Percentiles rank a stretch among this genome's conserved stretches.
These are phyloP conservation scores for Aleiodes sp. DNA, from an alignment of 1,140 invertebrate genomes.

Conservation along the genomic window DNA sequence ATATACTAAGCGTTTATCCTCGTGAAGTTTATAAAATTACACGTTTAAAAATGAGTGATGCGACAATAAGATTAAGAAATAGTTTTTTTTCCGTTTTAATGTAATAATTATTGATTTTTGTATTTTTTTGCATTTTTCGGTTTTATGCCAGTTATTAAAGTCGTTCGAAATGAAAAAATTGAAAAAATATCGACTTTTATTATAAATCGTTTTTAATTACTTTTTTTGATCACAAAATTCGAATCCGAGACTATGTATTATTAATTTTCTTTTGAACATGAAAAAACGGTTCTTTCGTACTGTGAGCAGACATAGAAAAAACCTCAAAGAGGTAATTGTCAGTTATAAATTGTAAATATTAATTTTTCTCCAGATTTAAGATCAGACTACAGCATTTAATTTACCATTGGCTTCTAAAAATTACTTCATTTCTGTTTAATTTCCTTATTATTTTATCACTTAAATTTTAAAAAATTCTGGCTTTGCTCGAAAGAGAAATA, in stretches of 20 bases:
- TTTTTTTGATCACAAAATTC: conserved; percentile 4
- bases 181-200: conserved; percentile 14
- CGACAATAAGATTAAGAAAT: conserved; percentile 4
- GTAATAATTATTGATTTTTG: background rate
- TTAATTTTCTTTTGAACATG: background rate
- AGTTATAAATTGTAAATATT: conserved; percentile 13
- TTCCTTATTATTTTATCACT: background rate
- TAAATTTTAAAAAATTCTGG: conserved; percentile 16
- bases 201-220: background rate
- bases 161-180: background rate
- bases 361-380: background rate
- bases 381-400: background rate
- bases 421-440: background rate
- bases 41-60: conserved; percentile 21
- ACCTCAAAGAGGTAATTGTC: conserved; percentile 13
- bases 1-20: conserved; percentile 30
- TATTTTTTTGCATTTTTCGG: background rate
- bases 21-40: conserved; percentile 28
- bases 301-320: conserved; percentile 12
- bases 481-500: conserved; percentile 35
- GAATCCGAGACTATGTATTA: conserved; percentile 8
- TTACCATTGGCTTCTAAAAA: conserved; percentile 1
- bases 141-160: conserved; percentile 1
- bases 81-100: background rate
- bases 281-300: too few relatives aligned